phyloP scores from a whole-genome alignment of 2,113 vertebrate genomes.

The Loxodonta africana region DNA sequence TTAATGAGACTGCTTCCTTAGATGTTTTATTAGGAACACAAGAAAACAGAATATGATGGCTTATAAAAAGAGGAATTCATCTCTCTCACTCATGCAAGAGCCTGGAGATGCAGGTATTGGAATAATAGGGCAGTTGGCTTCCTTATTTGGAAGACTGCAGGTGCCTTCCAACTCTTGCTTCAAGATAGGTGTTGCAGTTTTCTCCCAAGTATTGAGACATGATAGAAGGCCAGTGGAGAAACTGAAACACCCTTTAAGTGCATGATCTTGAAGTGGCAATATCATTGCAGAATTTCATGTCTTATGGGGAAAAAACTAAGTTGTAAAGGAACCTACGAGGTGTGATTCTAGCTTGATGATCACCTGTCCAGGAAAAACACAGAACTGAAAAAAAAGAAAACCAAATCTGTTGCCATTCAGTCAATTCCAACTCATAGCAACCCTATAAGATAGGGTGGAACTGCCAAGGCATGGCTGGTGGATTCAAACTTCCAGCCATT shows the following conservation, averaged over 20 bases:
- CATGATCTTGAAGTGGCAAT: background rate
- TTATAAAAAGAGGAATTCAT: background rate
- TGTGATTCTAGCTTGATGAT: background rate
- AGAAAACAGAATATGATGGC: no score
- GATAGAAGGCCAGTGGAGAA: background rate
- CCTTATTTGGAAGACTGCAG: background rate
- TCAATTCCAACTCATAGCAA: no score
- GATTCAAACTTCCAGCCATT: no score
- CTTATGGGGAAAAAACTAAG: background rate
- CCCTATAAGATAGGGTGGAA: no score
- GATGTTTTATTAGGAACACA: background rate
- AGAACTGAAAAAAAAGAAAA: no score
- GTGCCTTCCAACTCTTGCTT: background rate
- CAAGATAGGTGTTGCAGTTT: background rate
- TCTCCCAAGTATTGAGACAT: background rate
- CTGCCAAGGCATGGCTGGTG: no score
- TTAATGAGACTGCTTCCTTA: background rate
- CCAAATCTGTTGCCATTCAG: no score
- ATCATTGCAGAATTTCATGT: background rate
- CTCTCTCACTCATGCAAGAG: background rate
- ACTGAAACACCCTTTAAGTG: background rate
- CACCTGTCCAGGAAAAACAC: background rate
- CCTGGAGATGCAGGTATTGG: accelerated
- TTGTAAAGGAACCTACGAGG: background rate
- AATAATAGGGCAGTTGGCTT: background rate